Conservation (phyloP, 2,888 invertebrate species). For the Lampropteryx suffumata region DNA sequence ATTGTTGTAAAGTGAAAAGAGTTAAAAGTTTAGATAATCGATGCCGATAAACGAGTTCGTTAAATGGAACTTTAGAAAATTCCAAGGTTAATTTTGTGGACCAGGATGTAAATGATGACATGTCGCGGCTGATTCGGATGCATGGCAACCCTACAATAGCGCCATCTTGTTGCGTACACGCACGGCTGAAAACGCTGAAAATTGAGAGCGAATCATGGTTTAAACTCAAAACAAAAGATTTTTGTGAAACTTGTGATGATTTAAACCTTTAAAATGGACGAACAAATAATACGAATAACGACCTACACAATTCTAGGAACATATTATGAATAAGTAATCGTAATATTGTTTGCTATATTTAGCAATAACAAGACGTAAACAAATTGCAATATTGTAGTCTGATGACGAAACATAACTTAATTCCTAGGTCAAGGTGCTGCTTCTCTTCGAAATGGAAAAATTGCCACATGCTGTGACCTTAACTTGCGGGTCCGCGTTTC, state of each 20-base stretch:
- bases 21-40: no score
- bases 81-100: no score
- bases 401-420: constrained; percentile 74
- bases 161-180: constrained; percentile 53
- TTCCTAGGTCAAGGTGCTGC: constrained; percentile 80
- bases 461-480: constrained; percentile 80
- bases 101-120: no score
- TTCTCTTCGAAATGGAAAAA: constrained; percentile 81
- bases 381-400: constrained; percentile 54
- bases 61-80: no score
- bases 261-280: no score
- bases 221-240: no score
- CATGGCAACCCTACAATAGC: constrained; percentile 6
- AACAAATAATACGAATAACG: no score
- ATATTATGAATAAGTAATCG: neutral
- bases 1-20: no score
- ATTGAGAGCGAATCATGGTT: constrained; percentile 17
- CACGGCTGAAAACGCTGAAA: constrained; percentile 31
- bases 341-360: constrained; percentile 2
- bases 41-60: no score
- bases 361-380: constrained; percentile 36
- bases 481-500: constrained; percentile 70
- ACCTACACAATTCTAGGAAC: no score
- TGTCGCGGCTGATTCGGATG: neutral
- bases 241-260: no score